Conservation (phyloP, 2,113 vertebrate genomes). For the Lasiurus borealis region DNA sequence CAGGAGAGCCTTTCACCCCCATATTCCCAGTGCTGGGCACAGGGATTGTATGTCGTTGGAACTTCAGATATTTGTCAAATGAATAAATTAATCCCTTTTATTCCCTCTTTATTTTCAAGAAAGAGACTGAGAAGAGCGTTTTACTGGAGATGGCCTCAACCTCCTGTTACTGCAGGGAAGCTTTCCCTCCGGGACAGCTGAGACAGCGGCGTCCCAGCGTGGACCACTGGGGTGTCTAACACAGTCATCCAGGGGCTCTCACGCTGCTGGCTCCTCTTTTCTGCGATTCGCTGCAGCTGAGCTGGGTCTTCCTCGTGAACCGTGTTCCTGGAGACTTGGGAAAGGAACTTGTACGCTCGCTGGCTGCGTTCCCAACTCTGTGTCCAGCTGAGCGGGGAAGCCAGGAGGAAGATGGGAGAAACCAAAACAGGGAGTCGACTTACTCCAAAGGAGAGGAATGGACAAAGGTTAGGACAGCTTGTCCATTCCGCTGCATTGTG, state of each 20-base stretch:
- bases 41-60: neutral
- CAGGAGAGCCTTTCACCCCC: neutral
- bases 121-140: conserved; percentile 46
- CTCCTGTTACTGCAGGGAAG: conserved; percentile 7
- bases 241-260: neutral
- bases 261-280: neutral
- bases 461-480: conserved; percentile 39
- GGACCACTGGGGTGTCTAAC: neutral
- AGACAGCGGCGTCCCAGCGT: neutral
- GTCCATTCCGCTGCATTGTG: conserved; percentile 54
- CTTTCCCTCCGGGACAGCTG: neutral
- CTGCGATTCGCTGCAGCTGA: conserved; percentile 27
- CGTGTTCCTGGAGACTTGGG: neutral
- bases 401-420: conserved; percentile 25
- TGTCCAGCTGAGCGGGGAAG: conserved; percentile 33
- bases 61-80: conserved; percentile 53
- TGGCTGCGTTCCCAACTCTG: conserved; percentile 13
- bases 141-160: neutral
- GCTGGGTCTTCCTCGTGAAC: conserved; percentile 60
- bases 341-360: conserved; percentile 1
- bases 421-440: conserved; percentile 58
- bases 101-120: conserved; percentile 42
- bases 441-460: conserved; percentile 42
- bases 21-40: neutral
- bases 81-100: conserved; percentile 41